Percentiles rank a stretch among this genome's conserved stretches.
Evolutionary conservation across 2,888 invertebrate genomes (phyloP).

Genomic region (Volucella inflata): DNA sequence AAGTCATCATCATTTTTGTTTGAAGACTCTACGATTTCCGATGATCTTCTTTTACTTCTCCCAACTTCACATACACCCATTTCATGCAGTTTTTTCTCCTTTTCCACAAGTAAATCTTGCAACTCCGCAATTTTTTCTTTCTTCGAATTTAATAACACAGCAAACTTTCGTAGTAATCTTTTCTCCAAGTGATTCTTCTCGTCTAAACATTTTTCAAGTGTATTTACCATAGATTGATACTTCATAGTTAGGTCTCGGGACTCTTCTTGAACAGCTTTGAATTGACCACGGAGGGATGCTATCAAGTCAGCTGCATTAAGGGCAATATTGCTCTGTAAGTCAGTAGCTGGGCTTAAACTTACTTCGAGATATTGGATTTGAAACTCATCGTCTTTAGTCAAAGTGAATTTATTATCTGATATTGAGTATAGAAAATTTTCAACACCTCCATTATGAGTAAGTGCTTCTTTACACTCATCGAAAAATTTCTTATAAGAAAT

Average conservation of each 20-base stretch:
- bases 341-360: slow-evolving; percentile 66
- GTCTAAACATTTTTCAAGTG: slow-evolving; percentile 77
- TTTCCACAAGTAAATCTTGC: slow-evolving; percentile 70
- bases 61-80: not conserved
- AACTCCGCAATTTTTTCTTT: slow-evolving; percentile 79
- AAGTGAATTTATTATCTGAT: slow-evolving; percentile 74
- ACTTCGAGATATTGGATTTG: slow-evolving; percentile 78
- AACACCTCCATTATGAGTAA: slow-evolving; percentile 77
- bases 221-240: slow-evolving; percentile 65
- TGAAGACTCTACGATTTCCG: not conserved
- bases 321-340: slow-evolving; percentile 57
- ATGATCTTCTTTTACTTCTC: slow-evolving; percentile 20
- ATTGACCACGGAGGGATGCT: slow-evolving; percentile 30
- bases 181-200: slow-evolving; percentile 76
- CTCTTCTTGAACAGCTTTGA: slow-evolving; percentile 16
- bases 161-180: slow-evolving; percentile 78
- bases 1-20: slow-evolving; percentile 50
- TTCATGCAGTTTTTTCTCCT: slow-evolving; percentile 37
- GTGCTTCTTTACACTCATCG: slow-evolving; percentile 78
- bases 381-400: slow-evolving; percentile 78
- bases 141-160: slow-evolving; percentile 79
- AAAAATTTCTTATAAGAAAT: slow-evolving; percentile 77
- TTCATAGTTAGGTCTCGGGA: slow-evolving; percentile 35
- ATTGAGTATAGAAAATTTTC: slow-evolving; percentile 78
- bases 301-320: slow-evolving; percentile 76